Evolutionary conservation across 2,888 invertebrate species (phyloP).

Genomic region (Proisotoma minuta): DNA sequence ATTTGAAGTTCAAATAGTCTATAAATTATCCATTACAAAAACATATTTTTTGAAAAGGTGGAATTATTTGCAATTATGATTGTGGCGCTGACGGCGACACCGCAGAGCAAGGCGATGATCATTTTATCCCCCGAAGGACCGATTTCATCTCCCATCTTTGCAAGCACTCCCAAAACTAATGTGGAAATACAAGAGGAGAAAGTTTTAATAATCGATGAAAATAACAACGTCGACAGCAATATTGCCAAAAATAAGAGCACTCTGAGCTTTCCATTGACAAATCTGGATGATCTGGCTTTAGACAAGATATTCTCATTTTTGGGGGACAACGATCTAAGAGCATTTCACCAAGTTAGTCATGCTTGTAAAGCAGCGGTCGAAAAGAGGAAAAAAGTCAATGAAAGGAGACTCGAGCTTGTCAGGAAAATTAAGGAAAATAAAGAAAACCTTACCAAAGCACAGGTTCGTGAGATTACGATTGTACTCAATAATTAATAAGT

Average conservation of each 20-base stretch:
- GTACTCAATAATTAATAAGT: too few relatives aligned
- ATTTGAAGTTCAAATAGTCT: too few relatives aligned
- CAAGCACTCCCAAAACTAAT: slow-evolving; percentile 13
- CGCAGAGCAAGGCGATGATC: too few relatives aligned
- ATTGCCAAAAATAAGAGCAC: too few relatives aligned
- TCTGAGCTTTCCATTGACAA: background rate
- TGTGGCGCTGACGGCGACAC: too few relatives aligned
- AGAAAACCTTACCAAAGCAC: slow-evolving; percentile 40
- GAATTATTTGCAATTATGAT: too few relatives aligned
- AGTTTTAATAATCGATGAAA: too few relatives aligned
- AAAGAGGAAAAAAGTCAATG: slow-evolving; percentile 21
- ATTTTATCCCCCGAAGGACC: slow-evolving; percentile 2
- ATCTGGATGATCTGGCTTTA: slow-evolving; percentile 33
- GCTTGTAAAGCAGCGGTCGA: slow-evolving; percentile 35
- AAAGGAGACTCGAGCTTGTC: slow-evolving; percentile 32
- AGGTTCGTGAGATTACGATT: too few relatives aligned
- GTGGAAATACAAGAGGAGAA: too few relatives aligned
- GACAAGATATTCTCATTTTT: slow-evolving; percentile 38
- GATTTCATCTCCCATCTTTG: slow-evolving; percentile 5
- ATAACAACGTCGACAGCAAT: too few relatives aligned
- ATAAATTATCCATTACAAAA: too few relatives aligned
- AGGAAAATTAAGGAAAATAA: slow-evolving; percentile 33
- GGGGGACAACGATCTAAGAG: slow-evolving; percentile 36
- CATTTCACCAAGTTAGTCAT: slow-evolving; percentile 42
- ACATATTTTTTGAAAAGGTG: too few relatives aligned